These are phyloP conservation scores for Neria commutata DNA, from an alignment of 2,888 invertebrate species.

Conservation along the genomic window DNA sequence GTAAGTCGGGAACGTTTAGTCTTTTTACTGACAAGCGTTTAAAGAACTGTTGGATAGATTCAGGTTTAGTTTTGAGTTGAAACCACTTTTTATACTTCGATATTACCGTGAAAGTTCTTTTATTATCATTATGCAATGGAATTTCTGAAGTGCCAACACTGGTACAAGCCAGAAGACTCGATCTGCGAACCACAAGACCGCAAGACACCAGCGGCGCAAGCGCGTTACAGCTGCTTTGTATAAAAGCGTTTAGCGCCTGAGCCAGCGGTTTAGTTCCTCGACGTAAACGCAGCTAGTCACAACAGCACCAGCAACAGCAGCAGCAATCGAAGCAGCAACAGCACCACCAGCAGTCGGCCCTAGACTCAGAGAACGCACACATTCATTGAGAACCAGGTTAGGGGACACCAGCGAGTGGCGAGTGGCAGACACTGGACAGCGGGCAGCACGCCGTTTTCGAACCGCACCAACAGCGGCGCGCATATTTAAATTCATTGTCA, in stretches of 20 bases:
- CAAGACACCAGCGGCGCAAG: neutral
- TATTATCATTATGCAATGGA: too few species aligned
- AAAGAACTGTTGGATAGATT: too few species aligned
- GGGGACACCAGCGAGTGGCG: neutral
- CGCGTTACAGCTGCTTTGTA: slow-evolving; percentile 18
- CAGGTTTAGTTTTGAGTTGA: too few species aligned
- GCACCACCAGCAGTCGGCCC: slow-evolving; percentile 18
- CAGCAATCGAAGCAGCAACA: slow-evolving; percentile 33
- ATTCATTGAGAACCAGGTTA: neutral
- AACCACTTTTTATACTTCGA: too few species aligned
- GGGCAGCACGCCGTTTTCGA: neutral
- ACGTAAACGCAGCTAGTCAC: slow-evolving; percentile 57
- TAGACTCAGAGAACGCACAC: too few species aligned
- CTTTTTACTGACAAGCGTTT: too few species aligned
- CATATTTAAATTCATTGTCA: slow-evolving; percentile 37
- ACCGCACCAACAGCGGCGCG: slow-evolving; percentile 34
- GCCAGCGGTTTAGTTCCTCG: slow-evolving; percentile 57
- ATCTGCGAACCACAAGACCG: neutral
- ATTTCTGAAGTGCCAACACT: too few species aligned
- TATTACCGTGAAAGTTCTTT: too few species aligned
- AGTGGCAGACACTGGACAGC: neutral
- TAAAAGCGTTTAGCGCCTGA: slow-evolving; percentile 49
- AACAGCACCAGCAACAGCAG: slow-evolving; percentile 13
- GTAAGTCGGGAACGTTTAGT: too few species aligned
- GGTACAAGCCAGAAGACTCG: neutral